phyloP scores from a whole-genome alignment of 2,888 invertebrate species.

The Dasypogon diadema region DNA sequence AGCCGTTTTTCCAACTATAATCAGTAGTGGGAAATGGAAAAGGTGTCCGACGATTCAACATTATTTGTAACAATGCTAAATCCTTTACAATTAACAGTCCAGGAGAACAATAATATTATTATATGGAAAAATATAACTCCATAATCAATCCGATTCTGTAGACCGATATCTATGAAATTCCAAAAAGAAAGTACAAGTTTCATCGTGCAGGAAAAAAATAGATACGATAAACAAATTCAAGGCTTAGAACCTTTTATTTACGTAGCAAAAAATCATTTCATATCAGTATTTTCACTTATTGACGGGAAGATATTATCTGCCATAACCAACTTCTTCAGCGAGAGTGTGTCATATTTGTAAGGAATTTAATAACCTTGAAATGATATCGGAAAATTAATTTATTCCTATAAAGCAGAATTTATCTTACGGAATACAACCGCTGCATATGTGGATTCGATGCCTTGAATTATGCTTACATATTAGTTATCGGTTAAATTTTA shows the following conservation, averaged over 20 bases:
- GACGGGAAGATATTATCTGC: background rate
- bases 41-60: background rate
- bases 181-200: background rate
- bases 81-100: background rate
- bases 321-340: background rate
- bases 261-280: too few species aligned
- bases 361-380: background rate
- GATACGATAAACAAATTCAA: background rate
- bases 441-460: slow-evolving; percentile 1
- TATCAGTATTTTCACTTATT: background rate
- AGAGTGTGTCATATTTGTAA: background rate
- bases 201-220: background rate
- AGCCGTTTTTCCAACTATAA: background rate
- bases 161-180: background rate
- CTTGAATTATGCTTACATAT: background rate
- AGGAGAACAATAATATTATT: background rate
- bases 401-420: background rate
- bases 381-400: background rate
- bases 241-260: too few species aligned
- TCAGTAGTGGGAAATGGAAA: background rate
- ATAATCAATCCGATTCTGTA: background rate
- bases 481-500: background rate
- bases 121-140: background rate
- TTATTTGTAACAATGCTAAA: background rate
- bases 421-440: background rate